Evolutionary conservation across 35 echinoderm and acorn worm genomes (phyloP).

Genomic region (Acanthaster planci): DNA sequence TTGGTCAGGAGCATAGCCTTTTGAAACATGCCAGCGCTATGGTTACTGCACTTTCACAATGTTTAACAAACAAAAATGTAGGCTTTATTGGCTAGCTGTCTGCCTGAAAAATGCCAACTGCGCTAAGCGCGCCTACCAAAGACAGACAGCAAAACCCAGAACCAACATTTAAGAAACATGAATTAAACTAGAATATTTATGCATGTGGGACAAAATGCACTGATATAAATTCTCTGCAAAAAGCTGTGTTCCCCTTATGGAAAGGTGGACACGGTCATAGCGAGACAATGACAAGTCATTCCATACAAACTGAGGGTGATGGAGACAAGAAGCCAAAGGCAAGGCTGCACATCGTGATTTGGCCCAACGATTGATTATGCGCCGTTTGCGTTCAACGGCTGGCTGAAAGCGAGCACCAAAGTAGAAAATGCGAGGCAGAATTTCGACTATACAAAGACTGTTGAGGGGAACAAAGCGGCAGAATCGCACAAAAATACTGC

Average conservation of each 20-base stretch:
- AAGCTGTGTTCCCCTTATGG: neutral
- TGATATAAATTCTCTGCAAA: too few relatives aligned
- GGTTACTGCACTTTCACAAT: too few relatives aligned
- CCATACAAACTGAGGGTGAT: conserved; percentile 5
- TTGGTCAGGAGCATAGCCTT: too few relatives aligned
- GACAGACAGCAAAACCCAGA: too few relatives aligned
- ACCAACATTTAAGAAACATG: too few relatives aligned
- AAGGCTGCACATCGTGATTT: neutral
- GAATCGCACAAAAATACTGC: neutral
- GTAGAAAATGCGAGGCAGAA: neutral
- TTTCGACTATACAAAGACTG: neutral
- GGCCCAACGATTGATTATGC: neutral
- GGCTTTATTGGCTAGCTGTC: too few relatives aligned
- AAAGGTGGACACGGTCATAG: neutral
- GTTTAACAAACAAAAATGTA: too few relatives aligned
- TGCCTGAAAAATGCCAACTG: too few relatives aligned
- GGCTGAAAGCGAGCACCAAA: neutral
- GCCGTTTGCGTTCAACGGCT: neutral
- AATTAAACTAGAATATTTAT: too few relatives aligned
- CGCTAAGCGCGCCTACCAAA: too few relatives aligned
- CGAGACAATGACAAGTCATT: neutral
- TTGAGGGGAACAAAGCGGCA: neutral
- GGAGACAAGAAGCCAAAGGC: neutral
- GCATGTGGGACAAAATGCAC: too few relatives aligned
- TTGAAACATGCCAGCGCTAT: too few relatives aligned